Evolutionary conservation across 1,140 invertebrate genomes (phyloP).

Genomic region (Pygmarrhopalites habei): DNA sequence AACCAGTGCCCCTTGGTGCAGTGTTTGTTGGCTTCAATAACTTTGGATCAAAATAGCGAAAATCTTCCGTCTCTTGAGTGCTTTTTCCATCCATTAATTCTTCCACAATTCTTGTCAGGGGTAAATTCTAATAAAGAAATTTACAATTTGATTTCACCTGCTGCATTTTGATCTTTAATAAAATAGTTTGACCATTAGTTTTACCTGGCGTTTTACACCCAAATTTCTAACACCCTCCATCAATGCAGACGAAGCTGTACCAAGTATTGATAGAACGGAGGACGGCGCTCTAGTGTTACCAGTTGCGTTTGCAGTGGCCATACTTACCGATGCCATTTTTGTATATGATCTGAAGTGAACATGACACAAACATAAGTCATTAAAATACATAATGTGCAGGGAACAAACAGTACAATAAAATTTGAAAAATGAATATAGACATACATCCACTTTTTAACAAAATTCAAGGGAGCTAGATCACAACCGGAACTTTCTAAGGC

Average conservation of each 20-base stretch:
- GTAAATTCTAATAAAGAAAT: conserved; percentile 65
- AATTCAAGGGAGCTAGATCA: conserved; percentile 66
- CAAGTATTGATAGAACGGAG: conserved; percentile 92
- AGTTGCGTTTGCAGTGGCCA: conserved; percentile 1
- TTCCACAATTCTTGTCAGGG: conserved; percentile 84
- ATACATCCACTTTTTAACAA: conserved; percentile 86
- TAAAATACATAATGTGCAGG: conserved; percentile 38
- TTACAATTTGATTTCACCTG: conserved; percentile 9
- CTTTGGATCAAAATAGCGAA: conserved; percentile 87
- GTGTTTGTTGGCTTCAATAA: conserved; percentile 65
- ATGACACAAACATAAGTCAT: conserved; percentile 37
- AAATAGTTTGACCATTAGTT: too few species aligned
- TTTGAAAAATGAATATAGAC: conserved; percentile 35
- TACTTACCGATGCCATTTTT: conserved; percentile 56
- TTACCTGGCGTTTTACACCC: conserved; percentile 92
- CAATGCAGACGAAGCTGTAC: conserved; percentile 93
- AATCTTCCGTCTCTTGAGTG: conserved; percentile 72
- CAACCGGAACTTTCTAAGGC: conserved; percentile 74
- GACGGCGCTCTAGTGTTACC: conserved; percentile 7
- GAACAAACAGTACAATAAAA: neutral
- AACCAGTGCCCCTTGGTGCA: conserved; percentile 46
- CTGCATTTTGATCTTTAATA: conserved; percentile 4
- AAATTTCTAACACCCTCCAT: conserved; percentile 99
- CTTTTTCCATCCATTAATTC: conserved; percentile 77
- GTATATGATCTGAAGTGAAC: conserved; percentile 66